phyloP scores from a whole-genome alignment of 2,113 vertebrate genomes.

The Dromas ardeola region DNA sequence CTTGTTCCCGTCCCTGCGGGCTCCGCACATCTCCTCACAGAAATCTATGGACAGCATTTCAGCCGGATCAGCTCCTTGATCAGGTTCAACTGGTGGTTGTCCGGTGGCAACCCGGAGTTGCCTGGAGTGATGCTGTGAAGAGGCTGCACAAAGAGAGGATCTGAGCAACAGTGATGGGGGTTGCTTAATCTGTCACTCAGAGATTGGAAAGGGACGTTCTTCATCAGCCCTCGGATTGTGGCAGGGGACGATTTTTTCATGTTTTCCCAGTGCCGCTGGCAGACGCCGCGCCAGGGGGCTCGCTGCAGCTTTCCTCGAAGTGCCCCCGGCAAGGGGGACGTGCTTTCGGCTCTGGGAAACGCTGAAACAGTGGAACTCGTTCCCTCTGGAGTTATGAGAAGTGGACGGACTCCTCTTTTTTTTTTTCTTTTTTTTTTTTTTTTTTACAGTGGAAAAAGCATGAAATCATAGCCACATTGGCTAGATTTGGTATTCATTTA shows the following conservation, averaged over 20 bases:
- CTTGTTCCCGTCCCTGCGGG: background rate
- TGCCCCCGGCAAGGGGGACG: background rate
- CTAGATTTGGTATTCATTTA: constrained; percentile 62
- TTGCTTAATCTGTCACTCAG: background rate
- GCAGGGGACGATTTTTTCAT: background rate
- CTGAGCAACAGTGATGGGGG: background rate
- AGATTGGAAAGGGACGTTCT: background rate
- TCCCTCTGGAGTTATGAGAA: constrained; percentile 54
- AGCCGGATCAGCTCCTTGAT: background rate
- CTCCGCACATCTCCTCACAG: background rate
- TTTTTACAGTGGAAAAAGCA: constrained; percentile 71
- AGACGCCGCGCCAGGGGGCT: no score
- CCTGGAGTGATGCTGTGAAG: background rate
- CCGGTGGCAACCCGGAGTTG: no score
- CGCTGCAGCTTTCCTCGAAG: background rate
- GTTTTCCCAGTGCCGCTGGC: background rate
- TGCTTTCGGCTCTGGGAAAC: background rate
- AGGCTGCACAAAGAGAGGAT: background rate
- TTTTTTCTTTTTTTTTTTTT: background rate
- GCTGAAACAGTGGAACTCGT: constrained; percentile 38
- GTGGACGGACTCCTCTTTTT: constrained; percentile 33
- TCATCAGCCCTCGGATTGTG: background rate
- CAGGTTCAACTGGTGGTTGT: background rate
- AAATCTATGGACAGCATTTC: background rate
- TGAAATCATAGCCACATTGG: constrained; percentile 60